These are phyloP conservation scores for Zapus hudsonius DNA, from an alignment of 2,113 vertebrate species.

Conservation along the genomic window DNA sequence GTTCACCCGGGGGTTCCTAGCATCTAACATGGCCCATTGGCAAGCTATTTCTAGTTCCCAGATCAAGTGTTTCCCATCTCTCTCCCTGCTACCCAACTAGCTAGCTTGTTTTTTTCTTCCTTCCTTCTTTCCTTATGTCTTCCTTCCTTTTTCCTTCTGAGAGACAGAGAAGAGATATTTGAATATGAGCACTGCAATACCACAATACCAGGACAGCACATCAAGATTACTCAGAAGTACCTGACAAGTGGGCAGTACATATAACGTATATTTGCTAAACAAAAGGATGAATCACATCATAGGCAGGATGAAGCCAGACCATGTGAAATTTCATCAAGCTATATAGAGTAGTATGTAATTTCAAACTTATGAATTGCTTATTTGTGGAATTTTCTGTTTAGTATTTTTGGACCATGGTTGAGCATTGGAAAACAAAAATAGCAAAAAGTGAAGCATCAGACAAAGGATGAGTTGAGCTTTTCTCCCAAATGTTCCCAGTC, in stretches of 20 bases:
- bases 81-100: neutral
- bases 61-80: neutral
- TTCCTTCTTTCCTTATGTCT: too few relatives aligned
- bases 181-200: neutral
- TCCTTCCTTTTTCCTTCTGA: too few relatives aligned
- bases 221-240: neutral
- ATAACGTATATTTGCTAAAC: neutral
- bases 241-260: neutral
- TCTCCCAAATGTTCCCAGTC: neutral
- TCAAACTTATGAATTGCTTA: neutral
- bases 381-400: neutral
- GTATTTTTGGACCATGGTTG: neutral
- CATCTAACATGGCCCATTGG: neutral
- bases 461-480: neutral
- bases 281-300: neutral
- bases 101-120: neutral
- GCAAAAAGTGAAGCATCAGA: neutral
- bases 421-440: neutral
- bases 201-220: neutral
- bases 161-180: neutral
- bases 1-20: neutral
- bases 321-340: neutral
- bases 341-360: neutral
- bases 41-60: constrained; percentile 4
- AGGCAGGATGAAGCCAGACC: neutral